These are phyloP conservation scores for Lucifuga dentata DNA, from an alignment of 2,113 vertebrate species.

Conservation along the genomic window DNA sequence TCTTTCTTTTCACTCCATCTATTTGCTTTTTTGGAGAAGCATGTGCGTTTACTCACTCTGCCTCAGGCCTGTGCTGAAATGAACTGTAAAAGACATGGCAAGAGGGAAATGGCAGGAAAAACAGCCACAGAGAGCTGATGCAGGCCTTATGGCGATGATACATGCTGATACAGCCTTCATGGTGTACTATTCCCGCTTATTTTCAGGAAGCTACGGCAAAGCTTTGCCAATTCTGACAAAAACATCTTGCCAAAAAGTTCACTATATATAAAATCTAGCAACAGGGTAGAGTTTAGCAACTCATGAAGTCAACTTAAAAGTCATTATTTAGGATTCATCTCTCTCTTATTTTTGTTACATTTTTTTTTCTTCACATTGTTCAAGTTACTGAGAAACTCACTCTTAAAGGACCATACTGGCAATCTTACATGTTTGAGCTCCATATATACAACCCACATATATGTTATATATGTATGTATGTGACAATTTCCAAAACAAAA, in stretches of 20 bases:
- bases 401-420: too few species aligned
- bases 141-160: constrained; percentile 33
- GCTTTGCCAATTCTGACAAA: background rate
- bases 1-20: constrained; percentile 12
- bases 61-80: constrained; percentile 52
- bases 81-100: constrained; percentile 37
- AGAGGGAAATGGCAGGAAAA: constrained; percentile 23
- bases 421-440: too few species aligned
- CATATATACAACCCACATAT: too few species aligned
- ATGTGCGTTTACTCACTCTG: constrained; percentile 26
- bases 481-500: too few species aligned
- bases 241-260: constrained; percentile 15
- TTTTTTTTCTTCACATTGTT: constrained; percentile 16
- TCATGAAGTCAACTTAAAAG: constrained; percentile 19
- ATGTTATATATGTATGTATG: too few species aligned
- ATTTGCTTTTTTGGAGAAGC: constrained; percentile 24
- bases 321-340: constrained; percentile 24
- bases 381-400: constrained; percentile 23
- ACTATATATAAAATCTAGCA: background rate
- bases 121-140: constrained; percentile 51
- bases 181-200: constrained; percentile 5
- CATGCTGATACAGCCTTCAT: constrained; percentile 55
- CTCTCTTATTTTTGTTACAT: constrained; percentile 40
- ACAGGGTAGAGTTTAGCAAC: constrained; percentile 2
- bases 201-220: constrained; percentile 18